Evolutionary conservation across 1,140 invertebrate species (phyloP).

Genomic region (Drosophila nigromelanica): DNA sequence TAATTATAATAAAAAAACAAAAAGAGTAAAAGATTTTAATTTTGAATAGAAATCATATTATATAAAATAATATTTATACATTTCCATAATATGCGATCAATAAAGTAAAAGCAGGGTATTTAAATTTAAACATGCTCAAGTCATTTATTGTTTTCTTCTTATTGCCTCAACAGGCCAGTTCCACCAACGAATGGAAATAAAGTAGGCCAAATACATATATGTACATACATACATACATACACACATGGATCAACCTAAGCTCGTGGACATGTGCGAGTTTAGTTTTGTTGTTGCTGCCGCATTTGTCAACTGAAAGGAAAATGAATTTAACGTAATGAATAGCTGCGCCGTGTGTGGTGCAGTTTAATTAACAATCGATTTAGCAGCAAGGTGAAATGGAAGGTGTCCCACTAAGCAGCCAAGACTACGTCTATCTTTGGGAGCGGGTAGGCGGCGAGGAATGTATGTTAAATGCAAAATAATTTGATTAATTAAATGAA

Average conservation of each 20-base stretch:
- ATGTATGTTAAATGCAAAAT: slow-evolving; percentile 60
- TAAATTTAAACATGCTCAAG: background rate
- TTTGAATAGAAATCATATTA: too few species aligned
- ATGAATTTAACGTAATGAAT: slow-evolving; percentile 73
- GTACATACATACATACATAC: slow-evolving; percentile 14
- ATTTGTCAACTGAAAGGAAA: slow-evolving; percentile 79
- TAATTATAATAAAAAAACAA: too few species aligned
- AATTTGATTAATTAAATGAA: slow-evolving; percentile 68
- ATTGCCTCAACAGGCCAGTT: slow-evolving; percentile 35
- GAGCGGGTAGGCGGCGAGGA: background rate
- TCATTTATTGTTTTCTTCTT: slow-evolving; percentile 32
- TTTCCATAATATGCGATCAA: too few species aligned
- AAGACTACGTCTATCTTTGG: too few species aligned
- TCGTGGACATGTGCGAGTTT: slow-evolving; percentile 29
- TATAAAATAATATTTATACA: too few species aligned
- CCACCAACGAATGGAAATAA: slow-evolving; percentile 61
- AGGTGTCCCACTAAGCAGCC: slow-evolving; percentile 44
- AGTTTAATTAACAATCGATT: slow-evolving; percentile 36
- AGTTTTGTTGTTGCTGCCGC: slow-evolving; percentile 45
- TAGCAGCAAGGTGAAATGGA: slow-evolving; percentile 30
- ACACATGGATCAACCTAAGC: slow-evolving; percentile 37
- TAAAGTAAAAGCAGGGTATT: slow-evolving; percentile 6
- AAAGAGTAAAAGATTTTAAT: too few species aligned
- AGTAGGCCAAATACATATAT: slow-evolving; percentile 63
- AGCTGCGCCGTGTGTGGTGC: slow-evolving; percentile 25